phyloP scores from a whole-genome alignment of 1,140 invertebrate species.

The Polyergus mexicanus region DNA sequence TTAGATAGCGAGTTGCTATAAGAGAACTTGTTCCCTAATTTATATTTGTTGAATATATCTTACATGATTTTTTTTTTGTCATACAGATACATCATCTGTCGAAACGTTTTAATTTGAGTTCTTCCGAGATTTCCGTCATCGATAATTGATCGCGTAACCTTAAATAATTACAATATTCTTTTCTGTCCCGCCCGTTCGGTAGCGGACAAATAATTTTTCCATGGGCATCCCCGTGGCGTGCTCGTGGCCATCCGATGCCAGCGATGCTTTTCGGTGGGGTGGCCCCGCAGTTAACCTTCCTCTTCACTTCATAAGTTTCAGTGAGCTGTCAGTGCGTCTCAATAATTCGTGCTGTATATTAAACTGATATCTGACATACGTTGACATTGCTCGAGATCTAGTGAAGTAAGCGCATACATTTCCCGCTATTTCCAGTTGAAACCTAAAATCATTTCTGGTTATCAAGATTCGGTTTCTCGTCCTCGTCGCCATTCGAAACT shows the following conservation, averaged over 20 bases:
- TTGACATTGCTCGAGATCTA: background rate
- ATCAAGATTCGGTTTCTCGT: background rate
- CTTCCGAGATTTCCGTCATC: background rate
- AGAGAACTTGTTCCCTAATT: background rate
- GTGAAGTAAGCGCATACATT: background rate
- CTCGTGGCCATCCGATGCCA: constrained; percentile 82
- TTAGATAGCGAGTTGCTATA: no score
- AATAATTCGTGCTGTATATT: constrained; percentile 5
- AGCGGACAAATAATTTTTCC: constrained; percentile 82
- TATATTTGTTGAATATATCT: background rate
- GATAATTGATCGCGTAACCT: constrained; percentile 46
- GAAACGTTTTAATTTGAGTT: background rate
- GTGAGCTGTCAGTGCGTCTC: constrained; percentile 65
- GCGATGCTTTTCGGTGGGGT: constrained; percentile 78
- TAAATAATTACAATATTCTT: constrained; percentile 65
- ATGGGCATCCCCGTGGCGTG: constrained; percentile 81
- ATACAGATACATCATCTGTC: no score
- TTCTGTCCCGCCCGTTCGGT: constrained; percentile 34
- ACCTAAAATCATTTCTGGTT: background rate
- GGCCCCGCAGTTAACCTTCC: constrained; percentile 76
- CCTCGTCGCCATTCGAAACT: background rate
- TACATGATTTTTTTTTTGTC: background rate
- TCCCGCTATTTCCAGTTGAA: background rate
- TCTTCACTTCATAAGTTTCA: constrained; percentile 63
- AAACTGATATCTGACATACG: background rate